A percentile compares a stretch with the other conserved stretches of the same genome.
These are phyloP conservation scores for Aegithalos caudatus DNA, from an alignment of 2,113 vertebrate species.

Conservation along the genomic window DNA sequence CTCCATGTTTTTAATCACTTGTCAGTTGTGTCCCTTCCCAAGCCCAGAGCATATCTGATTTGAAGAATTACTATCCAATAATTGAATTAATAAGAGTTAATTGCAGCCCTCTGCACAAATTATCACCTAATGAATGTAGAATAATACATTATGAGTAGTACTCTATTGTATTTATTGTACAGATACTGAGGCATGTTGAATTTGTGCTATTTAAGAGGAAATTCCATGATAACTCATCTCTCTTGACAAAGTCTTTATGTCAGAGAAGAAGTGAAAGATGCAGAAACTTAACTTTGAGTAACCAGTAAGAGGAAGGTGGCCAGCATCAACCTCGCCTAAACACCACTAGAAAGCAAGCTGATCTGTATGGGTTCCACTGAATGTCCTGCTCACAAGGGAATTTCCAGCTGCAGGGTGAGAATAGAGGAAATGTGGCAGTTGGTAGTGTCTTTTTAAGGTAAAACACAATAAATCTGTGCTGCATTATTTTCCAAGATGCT, in stretches of 20 bases:
- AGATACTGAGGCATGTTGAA: slow-evolving; percentile 70
- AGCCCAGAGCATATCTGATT: slow-evolving; percentile 41
- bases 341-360: neutral
- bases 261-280: slow-evolving; percentile 66
- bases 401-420: fast-evolving
- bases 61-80: slow-evolving; percentile 65
- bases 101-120: slow-evolving; percentile 67
- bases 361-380: neutral
- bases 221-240: slow-evolving; percentile 71
- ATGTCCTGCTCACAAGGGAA: neutral
- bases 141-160: slow-evolving; percentile 65
- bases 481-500: neutral
- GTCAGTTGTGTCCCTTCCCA: neutral
- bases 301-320: slow-evolving; percentile 14
- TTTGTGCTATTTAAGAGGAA: slow-evolving; percentile 71
- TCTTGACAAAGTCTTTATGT: slow-evolving; percentile 66
- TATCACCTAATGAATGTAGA: slow-evolving; percentile 53
- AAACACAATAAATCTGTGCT: neutral
- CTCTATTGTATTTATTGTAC: slow-evolving; percentile 71
- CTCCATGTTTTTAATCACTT: slow-evolving; percentile 30
- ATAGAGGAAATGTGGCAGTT: neutral
- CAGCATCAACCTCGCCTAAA: neutral
- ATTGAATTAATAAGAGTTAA: slow-evolving; percentile 65
- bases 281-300: slow-evolving; percentile 45
- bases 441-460: neutral